Base-by-base conservation (phyloP, 2,888 invertebrate species). In the Branchipolynoe longqiensis region DNA sequence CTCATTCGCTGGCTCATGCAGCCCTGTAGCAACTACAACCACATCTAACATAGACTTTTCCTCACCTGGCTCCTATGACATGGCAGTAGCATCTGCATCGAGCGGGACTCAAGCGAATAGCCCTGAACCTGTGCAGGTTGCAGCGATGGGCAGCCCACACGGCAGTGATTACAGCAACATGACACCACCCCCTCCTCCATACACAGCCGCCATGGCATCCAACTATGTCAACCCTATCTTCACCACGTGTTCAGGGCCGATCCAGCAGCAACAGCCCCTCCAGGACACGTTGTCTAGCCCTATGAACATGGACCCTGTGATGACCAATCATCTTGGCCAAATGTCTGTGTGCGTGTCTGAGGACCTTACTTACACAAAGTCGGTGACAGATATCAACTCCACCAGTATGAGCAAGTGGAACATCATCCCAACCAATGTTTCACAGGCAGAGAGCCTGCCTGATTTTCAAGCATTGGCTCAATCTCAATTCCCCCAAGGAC, bases 201-300 rank as follows among this genome's bases (percentile, higher is more conserved):
- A 78, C 78, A 78, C 78, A 6, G 78, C 78, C 78, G 48, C 78
- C 38, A 54, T 82, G 81, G 40, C 85, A 94, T 38, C 86, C 94
- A 94, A 93, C 90, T 92, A 95, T 87, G 92, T 95, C 90, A 95
- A 96, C 0, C 95, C 95, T n/a, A 95, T 95, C 58, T 96, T 96
- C 90, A 95, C 95, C 56, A 95, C 95, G 88, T 95, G 95, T 90
- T 88, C 91, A 38, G 90, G 89, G 82, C 91, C 91, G 40, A 40
- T 64, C 14, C 84, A 40, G 33, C 85, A 85, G 40, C 78, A 78
- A 54, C 78, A 78, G 59, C 48, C 84, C n/a, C 33, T 25, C 33
- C 56, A 25, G 56, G 84, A 40, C 36, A 81, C 64, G 33, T 18
- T 41, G 38, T 54, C 84, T n/a, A 41, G 25, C 33, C 25, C 81